These are phyloP conservation scores for Hartigia nigra DNA, from an alignment of 2,888 invertebrate species.

Conservation along the genomic window DNA sequence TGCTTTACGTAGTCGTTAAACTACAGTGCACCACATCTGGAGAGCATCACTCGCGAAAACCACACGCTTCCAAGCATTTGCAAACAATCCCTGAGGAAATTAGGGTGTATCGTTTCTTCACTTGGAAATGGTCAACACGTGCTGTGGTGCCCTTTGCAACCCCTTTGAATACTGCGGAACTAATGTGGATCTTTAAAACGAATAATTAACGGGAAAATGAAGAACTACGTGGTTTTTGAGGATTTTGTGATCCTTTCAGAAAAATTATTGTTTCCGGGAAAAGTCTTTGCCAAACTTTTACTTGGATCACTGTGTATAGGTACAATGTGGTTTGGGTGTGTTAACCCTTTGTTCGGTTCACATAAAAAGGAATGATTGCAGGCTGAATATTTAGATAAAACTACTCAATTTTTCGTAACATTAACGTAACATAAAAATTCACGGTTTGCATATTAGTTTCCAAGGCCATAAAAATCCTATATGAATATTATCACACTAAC, in stretches of 20 bases:
- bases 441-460: not conserved
- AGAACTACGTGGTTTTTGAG: conserved; percentile 11
- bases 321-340: not conserved
- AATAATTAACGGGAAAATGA: conserved; percentile 43
- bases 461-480: too few relatives aligned
- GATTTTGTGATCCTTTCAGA: not conserved
- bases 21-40: conserved; percentile 50
- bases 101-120: conserved; percentile 37
- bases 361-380: not conserved
- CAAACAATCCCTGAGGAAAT: conserved; percentile 43
- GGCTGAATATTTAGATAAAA: too few relatives aligned
- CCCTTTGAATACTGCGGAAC: conserved; percentile 36
- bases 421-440: not conserved
- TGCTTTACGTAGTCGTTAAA: conserved; percentile 18
- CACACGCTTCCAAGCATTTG: conserved; percentile 37
- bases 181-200: conserved; percentile 17
- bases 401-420: not conserved
- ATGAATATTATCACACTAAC: too few relatives aligned
- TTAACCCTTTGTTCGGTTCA: not conserved
- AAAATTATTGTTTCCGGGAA: not conserved
- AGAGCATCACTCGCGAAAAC: conserved; percentile 46
- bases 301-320: not conserved
- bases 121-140: conserved; percentile 46
- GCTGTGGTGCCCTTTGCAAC: conserved; percentile 37
- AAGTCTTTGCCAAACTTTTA: not conserved